phyloP scores from a whole-genome alignment of 2,888 invertebrate species.

The Cosmia trapezina region DNA sequence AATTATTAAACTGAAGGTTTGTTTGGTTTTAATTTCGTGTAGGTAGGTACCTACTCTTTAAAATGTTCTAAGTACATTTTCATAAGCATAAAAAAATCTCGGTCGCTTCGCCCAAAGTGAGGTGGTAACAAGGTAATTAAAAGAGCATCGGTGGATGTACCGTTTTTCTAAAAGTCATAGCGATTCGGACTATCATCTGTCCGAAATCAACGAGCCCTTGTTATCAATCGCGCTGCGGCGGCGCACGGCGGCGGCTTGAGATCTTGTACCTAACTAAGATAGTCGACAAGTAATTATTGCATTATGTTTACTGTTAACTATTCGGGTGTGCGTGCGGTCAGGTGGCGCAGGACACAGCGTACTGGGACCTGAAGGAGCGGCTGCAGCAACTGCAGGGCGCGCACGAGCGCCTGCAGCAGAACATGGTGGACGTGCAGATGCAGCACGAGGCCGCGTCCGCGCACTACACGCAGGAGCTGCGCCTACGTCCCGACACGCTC shows the following conservation, averaged over 20 bases:
- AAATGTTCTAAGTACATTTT: not conserved
- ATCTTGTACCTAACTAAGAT: not conserved
- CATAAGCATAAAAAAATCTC: not conserved
- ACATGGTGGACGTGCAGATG: slow-evolving; percentile 86
- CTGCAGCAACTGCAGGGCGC: slow-evolving; percentile 78
- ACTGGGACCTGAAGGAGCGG: slow-evolving; percentile 84
- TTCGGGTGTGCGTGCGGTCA: slow-evolving; percentile 47
- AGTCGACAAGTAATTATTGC: too few relatives aligned
- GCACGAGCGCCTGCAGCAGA: slow-evolving; percentile 83
- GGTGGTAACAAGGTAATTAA: too few relatives aligned
- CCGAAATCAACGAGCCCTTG: too few relatives aligned
- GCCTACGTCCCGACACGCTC: slow-evolving; percentile 80
- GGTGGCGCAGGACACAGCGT: slow-evolving; percentile 85
- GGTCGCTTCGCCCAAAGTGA: too few relatives aligned
- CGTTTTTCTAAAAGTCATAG: too few relatives aligned
- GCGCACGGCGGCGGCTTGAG: too few relatives aligned
- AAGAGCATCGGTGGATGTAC: too few relatives aligned
- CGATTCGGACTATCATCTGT: too few relatives aligned
- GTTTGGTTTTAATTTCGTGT: slow-evolving; percentile 4
- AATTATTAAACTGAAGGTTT: slow-evolving; percentile 6
- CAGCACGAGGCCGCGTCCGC: slow-evolving; percentile 82
- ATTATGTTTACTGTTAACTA: not conserved
- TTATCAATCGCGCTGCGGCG: too few relatives aligned
- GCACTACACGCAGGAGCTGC: slow-evolving; percentile 81
- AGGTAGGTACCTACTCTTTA: not conserved